Percentiles rank a stretch among this genome's conserved stretches.
Conservation (phyloP, 2,888 invertebrate genomes). For the Scotopteryx bipunctaria region DNA sequence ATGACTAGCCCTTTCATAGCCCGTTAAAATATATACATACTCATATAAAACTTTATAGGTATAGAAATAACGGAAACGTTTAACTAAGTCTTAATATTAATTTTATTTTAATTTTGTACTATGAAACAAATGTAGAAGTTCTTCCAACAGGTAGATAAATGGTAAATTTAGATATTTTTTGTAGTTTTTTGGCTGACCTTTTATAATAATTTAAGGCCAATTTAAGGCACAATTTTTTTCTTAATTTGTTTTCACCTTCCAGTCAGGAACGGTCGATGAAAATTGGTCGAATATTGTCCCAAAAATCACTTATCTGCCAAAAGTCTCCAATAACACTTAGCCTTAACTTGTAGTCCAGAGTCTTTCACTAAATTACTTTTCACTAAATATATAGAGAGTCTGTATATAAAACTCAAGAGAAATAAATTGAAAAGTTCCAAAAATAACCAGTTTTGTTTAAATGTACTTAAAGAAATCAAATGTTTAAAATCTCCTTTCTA, state of each 20-base stretch:
- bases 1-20: slow-evolving; percentile 69
- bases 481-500: slow-evolving; percentile 81
- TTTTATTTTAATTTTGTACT: slow-evolving; percentile 82
- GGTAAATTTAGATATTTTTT: slow-evolving; percentile 71
- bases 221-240: slow-evolving; percentile 79
- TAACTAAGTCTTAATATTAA: slow-evolving; percentile 81
- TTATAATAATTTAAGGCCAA: slow-evolving; percentile 83
- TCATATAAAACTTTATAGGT: slow-evolving; percentile 79
- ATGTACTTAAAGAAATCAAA: slow-evolving; percentile 80
- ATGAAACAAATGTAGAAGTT: slow-evolving; percentile 81
- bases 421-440: slow-evolving; percentile 80
- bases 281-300: slow-evolving; percentile 78
- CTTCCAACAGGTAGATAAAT: slow-evolving; percentile 79
- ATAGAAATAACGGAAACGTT: slow-evolving; percentile 78
- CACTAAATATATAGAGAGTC: slow-evolving; percentile 80
- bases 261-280: slow-evolving; percentile 74
- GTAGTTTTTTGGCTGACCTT: slow-evolving; percentile 75
- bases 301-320: slow-evolving; percentile 68
- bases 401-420: slow-evolving; percentile 79
- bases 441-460: slow-evolving; percentile 84
- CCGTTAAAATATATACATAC: slow-evolving; percentile 70
- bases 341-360: slow-evolving; percentile 77
- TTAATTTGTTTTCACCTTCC: slow-evolving; percentile 70
- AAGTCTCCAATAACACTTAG: slow-evolving; percentile 79
- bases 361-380: slow-evolving; percentile 77